Evolutionary conservation across 2,113 vertebrate genomes (phyloP).

Genomic region (Lagenorhynchus albirostris): DNA sequence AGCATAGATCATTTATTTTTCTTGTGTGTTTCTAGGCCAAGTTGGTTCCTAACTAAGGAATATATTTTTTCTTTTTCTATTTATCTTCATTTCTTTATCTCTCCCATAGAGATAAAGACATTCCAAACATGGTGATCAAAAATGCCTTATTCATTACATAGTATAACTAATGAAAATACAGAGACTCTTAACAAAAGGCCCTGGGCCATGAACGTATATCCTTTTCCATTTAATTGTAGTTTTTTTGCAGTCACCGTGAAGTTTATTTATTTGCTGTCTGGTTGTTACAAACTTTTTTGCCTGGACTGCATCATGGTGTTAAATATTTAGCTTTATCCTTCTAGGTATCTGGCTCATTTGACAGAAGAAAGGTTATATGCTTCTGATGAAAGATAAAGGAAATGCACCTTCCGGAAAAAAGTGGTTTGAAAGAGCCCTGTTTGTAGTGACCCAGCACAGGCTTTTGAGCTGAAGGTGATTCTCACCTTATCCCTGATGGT

Average conservation of each 20-base stretch:
- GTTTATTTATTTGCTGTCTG: not conserved
- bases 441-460: not conserved
- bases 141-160: not conserved
- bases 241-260: not conserved
- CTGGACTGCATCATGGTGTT: not conserved
- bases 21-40: not conserved
- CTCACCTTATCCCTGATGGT: not conserved
- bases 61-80: not conserved
- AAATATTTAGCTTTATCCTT: not conserved
- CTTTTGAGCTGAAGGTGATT: not conserved
- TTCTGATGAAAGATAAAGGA: constrained; percentile 35
- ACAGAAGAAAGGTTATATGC: not conserved
- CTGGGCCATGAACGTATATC: not conserved
- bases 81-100: constrained; percentile 14
- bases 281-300: not conserved
- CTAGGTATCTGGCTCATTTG: constrained; percentile 1
- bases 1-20: not conserved
- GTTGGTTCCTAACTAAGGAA: not conserved
- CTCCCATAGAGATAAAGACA: not conserved
- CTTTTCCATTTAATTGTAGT: not conserved
- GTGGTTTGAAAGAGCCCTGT: not conserved
- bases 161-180: not conserved
- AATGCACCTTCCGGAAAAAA: not conserved
- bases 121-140: not conserved
- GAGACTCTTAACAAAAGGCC: not conserved